These are phyloP conservation scores for Halcyon smyrnensis DNA, from an alignment of 2,797 vertebrate genomes.

Conservation along the genomic window DNA sequence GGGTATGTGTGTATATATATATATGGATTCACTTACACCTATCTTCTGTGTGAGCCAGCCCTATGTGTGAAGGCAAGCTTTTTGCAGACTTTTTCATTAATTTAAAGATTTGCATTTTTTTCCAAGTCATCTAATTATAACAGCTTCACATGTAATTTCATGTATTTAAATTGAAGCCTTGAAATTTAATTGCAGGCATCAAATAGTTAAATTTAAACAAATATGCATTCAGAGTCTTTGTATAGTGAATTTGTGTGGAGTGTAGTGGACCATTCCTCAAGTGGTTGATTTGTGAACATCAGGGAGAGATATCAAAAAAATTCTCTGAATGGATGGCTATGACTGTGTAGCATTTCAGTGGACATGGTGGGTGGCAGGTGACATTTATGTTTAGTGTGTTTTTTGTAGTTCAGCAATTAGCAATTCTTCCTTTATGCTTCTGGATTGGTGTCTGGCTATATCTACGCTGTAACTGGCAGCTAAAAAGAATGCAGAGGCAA, in stretches of 20 bases:
- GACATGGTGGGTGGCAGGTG: neutral
- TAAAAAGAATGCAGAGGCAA: neutral
- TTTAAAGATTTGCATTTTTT: neutral
- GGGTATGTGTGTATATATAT: neutral
- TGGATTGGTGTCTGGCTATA: neutral
- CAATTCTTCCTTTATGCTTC: neutral
- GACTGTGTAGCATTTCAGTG: neutral
- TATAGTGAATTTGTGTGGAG: fast-evolving
- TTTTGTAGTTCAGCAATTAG: neutral
- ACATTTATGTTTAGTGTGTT: neutral
- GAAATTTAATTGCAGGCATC: neutral
- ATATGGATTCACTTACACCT: neutral
- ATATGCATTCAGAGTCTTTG: neutral
- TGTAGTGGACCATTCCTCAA: neutral
- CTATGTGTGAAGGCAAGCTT: neutral
- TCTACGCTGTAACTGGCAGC: neutral
- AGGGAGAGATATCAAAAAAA: neutral
- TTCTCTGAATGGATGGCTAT: neutral
- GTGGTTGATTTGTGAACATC: neutral
- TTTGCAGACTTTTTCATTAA: neutral
- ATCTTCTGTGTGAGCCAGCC: neutral
- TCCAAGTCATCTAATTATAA: neutral
- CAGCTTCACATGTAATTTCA: neutral
- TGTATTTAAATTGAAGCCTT: neutral
- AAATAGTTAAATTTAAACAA: neutral